Conservation (phyloP, 2,888 invertebrate species). For the Miltochrista miniata region DNA sequence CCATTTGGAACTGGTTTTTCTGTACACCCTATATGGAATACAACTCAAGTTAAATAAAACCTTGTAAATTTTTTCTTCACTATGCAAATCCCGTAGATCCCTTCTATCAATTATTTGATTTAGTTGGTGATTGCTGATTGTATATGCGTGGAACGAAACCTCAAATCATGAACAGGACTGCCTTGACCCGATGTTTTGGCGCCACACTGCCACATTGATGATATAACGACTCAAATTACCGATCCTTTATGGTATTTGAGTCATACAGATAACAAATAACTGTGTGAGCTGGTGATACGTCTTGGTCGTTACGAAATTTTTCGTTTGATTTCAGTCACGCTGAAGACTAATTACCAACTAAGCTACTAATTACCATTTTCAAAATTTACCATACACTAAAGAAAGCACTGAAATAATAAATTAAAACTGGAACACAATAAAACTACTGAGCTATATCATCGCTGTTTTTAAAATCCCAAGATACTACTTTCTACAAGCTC, state of each 20-base stretch:
- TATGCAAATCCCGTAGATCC: neutral
- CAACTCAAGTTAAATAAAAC: no score
- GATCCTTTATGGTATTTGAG: conserved; percentile 15
- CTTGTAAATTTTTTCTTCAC: neutral
- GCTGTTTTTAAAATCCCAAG: no score
- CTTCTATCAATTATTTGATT: neutral
- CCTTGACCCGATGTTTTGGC: conserved; percentile 49
- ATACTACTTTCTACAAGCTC: no score
- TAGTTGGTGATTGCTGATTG: neutral
- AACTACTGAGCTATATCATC: no score
- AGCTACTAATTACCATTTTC: no score
- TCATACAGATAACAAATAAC: neutral
- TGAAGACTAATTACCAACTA: neutral
- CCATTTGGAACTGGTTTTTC: no score
- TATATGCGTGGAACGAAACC: conserved; percentile 13
- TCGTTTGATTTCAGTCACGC: neutral
- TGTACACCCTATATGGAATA: no score
- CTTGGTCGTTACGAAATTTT: neutral
- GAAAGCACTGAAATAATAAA: no score
- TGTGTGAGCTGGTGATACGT: neutral
- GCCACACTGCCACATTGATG: conserved; percentile 34
- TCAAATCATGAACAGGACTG: conserved; percentile 27
- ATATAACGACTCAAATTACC: conserved; percentile 26
- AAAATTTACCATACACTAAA: no score
- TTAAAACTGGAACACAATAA: no score